Conservation (phyloP, 37 sponge, comb jelly and placozoan genomes). For the Theonella swinhoei region DNA sequence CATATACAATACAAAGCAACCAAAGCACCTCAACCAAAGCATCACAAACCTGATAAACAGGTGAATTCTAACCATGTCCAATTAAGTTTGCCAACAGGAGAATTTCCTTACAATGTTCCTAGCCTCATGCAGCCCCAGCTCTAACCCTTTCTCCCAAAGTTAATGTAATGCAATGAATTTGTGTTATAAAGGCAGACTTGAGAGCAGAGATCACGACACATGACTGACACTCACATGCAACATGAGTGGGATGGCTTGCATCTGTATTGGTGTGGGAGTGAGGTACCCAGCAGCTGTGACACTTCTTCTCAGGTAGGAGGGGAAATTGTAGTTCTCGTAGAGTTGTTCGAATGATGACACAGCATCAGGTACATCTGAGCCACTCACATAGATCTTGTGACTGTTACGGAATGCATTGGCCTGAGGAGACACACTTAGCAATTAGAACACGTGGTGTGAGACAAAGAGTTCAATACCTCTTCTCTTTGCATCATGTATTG, state of each 20-base stretch:
- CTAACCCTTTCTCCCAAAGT: too few relatives aligned
- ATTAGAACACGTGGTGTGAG: not conserved
- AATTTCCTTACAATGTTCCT: too few relatives aligned
- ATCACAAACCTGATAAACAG: too few relatives aligned
- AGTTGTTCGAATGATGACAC: constrained; percentile 64
- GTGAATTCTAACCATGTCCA: too few relatives aligned
- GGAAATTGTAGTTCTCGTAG: constrained; percentile 41
- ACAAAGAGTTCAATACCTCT: constrained; percentile 36
- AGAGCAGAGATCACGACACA: too few relatives aligned
- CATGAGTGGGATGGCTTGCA: constrained; percentile 93
- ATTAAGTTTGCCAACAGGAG: too few relatives aligned
- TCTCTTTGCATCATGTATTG: constrained; percentile 40
- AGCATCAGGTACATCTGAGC: constrained; percentile 89
- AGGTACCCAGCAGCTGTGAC: constrained; percentile 58
- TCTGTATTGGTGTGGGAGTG: constrained; percentile 92
- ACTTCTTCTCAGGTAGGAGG: constrained; percentile 63
- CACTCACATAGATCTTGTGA: constrained; percentile 80
- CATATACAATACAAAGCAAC: too few relatives aligned
- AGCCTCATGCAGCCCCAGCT: too few relatives aligned
- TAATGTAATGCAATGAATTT: too few relatives aligned
- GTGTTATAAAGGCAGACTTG: too few relatives aligned
- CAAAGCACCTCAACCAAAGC: too few relatives aligned
- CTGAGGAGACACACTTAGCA: constrained; percentile 10
- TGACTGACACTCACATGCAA: constrained; percentile 72
- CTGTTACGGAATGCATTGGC: constrained; percentile 86